Evolutionary conservation across 2,113 vertebrate genomes (phyloP).

Genomic region (Sander vitreus): DNA sequence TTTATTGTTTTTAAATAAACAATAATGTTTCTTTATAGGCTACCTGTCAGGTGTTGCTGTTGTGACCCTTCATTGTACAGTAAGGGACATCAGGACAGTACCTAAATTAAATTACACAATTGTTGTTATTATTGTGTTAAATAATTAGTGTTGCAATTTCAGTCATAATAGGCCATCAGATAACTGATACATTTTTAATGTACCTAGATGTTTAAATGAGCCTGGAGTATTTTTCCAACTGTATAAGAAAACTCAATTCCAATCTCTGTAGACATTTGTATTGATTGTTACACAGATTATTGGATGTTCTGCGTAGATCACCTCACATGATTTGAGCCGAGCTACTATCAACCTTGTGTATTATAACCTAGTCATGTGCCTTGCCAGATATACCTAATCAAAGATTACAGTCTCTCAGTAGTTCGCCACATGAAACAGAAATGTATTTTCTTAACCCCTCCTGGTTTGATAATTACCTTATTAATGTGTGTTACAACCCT

Average conservation of each 20-base stretch:
- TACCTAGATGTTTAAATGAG: neutral
- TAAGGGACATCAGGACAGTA: no score
- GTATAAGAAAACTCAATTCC: neutral
- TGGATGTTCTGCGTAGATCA: neutral
- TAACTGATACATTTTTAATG: neutral
- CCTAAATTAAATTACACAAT: no score
- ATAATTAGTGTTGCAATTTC: neutral
- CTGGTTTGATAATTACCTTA: constrained; percentile 73
- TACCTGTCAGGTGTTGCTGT: neutral
- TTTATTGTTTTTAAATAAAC: no score
- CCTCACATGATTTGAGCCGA: neutral
- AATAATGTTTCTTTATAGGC: no score
- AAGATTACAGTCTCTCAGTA: constrained; percentile 53
- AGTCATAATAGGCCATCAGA: neutral
- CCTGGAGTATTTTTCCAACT: no score
- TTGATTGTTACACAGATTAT: neutral
- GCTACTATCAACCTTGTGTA: neutral
- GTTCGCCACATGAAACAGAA: constrained; percentile 64
- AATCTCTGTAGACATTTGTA: neutral
- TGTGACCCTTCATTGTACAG: neutral
- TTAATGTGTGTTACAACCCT: constrained; percentile 62
- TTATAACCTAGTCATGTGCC: constrained; percentile 7
- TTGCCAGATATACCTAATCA: constrained; percentile 41
- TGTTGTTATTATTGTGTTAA: no score
- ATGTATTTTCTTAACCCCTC: constrained; percentile 73